A percentile compares a stretch with the other conserved stretches of the same genome.
phyloP scores from a whole-genome alignment of 2,797 vertebrate genomes.

The Rhinogobio ventralis region DNA sequence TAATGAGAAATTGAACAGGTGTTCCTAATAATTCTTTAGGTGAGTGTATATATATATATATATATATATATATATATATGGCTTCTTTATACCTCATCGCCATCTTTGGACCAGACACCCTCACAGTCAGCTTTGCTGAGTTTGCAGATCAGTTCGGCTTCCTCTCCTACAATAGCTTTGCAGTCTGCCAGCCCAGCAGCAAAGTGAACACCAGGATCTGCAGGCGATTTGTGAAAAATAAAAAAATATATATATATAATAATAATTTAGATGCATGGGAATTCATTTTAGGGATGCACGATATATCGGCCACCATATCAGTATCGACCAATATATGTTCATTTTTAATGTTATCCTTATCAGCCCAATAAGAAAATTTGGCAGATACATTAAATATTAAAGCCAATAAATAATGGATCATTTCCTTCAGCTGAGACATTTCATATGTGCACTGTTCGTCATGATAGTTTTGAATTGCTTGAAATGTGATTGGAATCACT shows the following conservation, averaged over 20 bases:
- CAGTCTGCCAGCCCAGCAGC: conserved; percentile 81
- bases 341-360: too few species aligned
- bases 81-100: conserved; percentile 79
- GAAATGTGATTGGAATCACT: too few species aligned
- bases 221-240: conserved; percentile 21
- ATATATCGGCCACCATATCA: too few species aligned
- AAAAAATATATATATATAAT: background rate
- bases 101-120: conserved; percentile 90
- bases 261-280: background rate
- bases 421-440: too few species aligned
- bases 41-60: background rate
- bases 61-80: background rate
- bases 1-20: too few species aligned
- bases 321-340: too few species aligned
- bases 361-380: too few species aligned
- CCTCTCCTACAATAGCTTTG: conserved; percentile 79
- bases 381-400: too few species aligned
- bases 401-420: too few species aligned
- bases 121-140: conserved; percentile 79
- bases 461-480: too few species aligned
- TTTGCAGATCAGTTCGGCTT: conserved; percentile 82
- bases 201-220: conserved; percentile 82
- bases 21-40: too few species aligned
- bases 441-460: too few species aligned
- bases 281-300: background rate